These are phyloP conservation scores for Numenius phaeopus DNA, from an alignment of 2,797 vertebrate genomes.

Conservation along the genomic window DNA sequence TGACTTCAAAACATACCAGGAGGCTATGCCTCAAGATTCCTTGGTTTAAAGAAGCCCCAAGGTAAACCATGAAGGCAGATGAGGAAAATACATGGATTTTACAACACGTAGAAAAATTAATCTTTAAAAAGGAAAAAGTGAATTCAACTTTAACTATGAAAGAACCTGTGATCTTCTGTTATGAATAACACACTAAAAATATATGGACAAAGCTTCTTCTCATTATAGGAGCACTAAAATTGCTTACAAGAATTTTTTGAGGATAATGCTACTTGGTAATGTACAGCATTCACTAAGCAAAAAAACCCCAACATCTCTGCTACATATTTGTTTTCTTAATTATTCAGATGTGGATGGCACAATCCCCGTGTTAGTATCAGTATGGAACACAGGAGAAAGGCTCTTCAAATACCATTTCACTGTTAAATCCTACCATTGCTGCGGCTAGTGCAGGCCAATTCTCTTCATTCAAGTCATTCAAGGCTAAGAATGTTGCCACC, in stretches of 20 bases:
- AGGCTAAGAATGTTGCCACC: neutral
- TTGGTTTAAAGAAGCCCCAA: neutral
- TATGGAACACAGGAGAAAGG: neutral
- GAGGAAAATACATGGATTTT: neutral
- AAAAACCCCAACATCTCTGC: neutral
- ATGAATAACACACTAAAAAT: neutral
- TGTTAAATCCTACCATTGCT: neutral
- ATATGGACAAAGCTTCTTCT: neutral
- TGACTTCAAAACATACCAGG: neutral
- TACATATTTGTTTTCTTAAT: neutral
- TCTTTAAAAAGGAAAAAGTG: neutral
- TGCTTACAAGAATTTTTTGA: neutral
- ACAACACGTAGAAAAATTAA: neutral
- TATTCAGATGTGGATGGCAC: neutral
- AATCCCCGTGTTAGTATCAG: neutral
- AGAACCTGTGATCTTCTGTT: neutral
- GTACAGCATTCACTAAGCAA: neutral
- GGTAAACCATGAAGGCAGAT: neutral
- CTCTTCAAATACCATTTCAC: neutral
- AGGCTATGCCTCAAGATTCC: neutral
- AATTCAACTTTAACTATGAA: neutral
- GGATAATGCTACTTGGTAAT: neutral
- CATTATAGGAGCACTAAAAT: neutral
- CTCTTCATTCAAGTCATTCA: neutral
- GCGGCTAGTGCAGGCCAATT: neutral